These are phyloP conservation scores for Marcusenius ussheri DNA, from an alignment of 2,113 vertebrate genomes.

Conservation along the genomic window DNA sequence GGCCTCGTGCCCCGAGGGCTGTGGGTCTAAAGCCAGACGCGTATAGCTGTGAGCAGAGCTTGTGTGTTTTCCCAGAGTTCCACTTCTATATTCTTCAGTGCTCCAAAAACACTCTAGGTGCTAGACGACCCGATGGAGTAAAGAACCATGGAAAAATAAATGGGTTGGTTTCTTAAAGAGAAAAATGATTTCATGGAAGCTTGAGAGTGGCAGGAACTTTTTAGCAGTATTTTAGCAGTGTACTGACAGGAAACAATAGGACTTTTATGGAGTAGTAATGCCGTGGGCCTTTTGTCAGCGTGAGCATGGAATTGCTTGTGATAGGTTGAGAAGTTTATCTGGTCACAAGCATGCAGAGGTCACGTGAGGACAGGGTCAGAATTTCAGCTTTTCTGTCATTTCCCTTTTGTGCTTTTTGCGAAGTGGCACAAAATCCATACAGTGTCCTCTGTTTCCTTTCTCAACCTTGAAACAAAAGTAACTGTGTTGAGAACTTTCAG, in stretches of 20 bases:
- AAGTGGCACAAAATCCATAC: not conserved
- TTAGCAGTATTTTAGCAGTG: not conserved
- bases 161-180: not conserved
- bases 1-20: not conserved
- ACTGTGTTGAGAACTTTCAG: not conserved
- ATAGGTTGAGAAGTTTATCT: not conserved
- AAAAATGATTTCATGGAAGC: not conserved
- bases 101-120: not conserved
- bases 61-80: not conserved
- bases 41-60: not conserved
- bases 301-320: not conserved
- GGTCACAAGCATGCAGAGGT: not conserved
- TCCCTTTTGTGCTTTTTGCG: not conserved
- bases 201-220: not conserved
- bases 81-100: not conserved
- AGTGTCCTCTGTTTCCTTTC: not conserved
- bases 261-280: not conserved
- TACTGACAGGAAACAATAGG: not conserved
- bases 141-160: not conserved
- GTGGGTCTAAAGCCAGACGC: not conserved
- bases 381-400: not conserved
- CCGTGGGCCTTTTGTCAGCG: not conserved
- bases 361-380: not conserved
- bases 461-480: not conserved
- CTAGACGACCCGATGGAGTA: not conserved